Evolutionary conservation across 1,140 invertebrate genomes (phyloP).

Genomic region (Scaptodrosophila lebanonensis): DNA sequence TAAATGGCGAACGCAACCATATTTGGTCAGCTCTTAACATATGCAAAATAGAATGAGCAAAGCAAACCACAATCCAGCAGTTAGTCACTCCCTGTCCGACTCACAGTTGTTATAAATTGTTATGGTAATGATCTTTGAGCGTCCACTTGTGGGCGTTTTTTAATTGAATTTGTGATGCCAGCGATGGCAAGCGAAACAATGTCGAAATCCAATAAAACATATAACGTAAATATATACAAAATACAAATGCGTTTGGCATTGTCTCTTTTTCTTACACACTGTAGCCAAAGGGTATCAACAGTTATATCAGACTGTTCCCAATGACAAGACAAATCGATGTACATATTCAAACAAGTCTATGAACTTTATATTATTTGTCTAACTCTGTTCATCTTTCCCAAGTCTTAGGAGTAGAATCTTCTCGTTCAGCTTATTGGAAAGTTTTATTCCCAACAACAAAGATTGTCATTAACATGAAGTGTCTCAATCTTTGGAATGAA

Average conservation of each 20-base stretch:
- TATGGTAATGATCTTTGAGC: constrained; percentile 51
- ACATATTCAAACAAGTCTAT: too few relatives aligned
- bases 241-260: constrained; percentile 5
- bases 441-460: too few relatives aligned
- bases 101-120: constrained; percentile 67
- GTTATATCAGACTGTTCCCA: too few relatives aligned
- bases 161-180: constrained; percentile 53
- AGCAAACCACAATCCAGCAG: constrained; percentile 48
- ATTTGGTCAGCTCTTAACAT: constrained; percentile 54
- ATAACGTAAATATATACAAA: constrained; percentile 20
- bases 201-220: constrained; percentile 51
- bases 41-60: constrained; percentile 57
- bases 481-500: too few relatives aligned
- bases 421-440: too few relatives aligned
- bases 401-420: too few relatives aligned
- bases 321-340: too few relatives aligned
- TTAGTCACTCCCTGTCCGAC: constrained; percentile 42
- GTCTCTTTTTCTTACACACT: constrained; percentile 25
- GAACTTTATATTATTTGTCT: too few relatives aligned
- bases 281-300: too few relatives aligned
- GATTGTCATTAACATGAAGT: too few relatives aligned
- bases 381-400: too few relatives aligned
- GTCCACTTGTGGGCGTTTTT: constrained; percentile 55
- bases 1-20: constrained; percentile 38
- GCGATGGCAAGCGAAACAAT: constrained; percentile 28